Conservation (phyloP, 1,140 invertebrate species). For the Solenopsis invicta region DNA sequence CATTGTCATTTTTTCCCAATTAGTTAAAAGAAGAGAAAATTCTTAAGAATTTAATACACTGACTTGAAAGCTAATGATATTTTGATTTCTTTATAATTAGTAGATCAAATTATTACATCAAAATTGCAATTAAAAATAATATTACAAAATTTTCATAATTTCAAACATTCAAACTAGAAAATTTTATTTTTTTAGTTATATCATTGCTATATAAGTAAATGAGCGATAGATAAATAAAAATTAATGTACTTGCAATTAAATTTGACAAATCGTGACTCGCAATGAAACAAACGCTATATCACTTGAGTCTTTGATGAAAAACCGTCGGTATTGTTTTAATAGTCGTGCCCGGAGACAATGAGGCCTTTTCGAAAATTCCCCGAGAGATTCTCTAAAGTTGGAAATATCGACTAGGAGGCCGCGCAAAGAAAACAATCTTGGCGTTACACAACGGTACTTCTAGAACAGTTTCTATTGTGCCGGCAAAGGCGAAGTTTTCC, state of each 20-base stretch:
- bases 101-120: no score
- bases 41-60: no score
- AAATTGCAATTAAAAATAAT: no score
- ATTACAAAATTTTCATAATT: no score
- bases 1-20: no score
- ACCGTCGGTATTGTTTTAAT: constrained; percentile 48
- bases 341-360: constrained; percentile 34
- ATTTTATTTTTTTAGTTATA: no score
- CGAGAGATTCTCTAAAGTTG: constrained; percentile 43
- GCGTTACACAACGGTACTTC: constrained; percentile 43
- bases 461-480: constrained; percentile 38
- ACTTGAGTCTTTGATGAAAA: constrained; percentile 30
- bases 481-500: constrained; percentile 55
- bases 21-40: no score
- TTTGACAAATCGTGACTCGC: not conserved
- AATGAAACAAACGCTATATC: not conserved
- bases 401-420: constrained; percentile 51
- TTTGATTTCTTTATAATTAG: no score
- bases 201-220: no score
- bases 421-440: constrained; percentile 52
- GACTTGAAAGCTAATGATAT: no score
- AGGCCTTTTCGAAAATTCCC: constrained; percentile 36
- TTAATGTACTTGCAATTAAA: not conserved
- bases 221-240: not conserved
- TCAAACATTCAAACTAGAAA: no score